Conservation (phyloP, 1,140 invertebrate genomes). For the Drosophila lini region DNA sequence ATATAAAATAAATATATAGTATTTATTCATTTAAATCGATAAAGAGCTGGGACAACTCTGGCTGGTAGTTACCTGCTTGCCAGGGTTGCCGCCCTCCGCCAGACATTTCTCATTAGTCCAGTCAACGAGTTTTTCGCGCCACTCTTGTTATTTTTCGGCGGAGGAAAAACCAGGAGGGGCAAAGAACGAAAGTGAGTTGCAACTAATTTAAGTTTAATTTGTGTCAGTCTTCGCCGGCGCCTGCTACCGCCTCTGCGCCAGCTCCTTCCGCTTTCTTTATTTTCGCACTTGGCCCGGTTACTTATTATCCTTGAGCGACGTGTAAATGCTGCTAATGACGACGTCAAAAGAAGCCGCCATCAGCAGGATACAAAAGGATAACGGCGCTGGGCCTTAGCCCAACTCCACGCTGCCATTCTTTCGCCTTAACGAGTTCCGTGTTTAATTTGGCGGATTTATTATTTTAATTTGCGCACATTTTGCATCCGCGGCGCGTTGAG, state of each 20-base stretch:
- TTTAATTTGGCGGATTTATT: slow-evolving; percentile 79
- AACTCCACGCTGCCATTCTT: background rate
- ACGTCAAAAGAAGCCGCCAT: slow-evolving; percentile 61
- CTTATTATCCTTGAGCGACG: slow-evolving; percentile 76
- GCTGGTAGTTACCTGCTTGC: no score
- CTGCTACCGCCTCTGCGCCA: background rate
- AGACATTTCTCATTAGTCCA: slow-evolving; percentile 47
- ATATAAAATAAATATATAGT: background rate
- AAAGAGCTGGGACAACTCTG: background rate
- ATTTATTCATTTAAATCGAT: background rate
- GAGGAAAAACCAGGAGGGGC: background rate
- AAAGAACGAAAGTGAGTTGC: slow-evolving; percentile 61
- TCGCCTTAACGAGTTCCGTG: slow-evolving; percentile 69
- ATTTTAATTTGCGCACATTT: slow-evolving; percentile 80
- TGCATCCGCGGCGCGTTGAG: slow-evolving; percentile 22
- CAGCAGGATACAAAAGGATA: slow-evolving; percentile 54
- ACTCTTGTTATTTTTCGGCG: slow-evolving; percentile 13
- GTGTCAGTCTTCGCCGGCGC: slow-evolving; percentile 63
- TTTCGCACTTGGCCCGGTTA: slow-evolving; percentile 65
- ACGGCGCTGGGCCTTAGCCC: slow-evolving; percentile 9
- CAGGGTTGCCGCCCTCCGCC: slow-evolving; percentile 5
- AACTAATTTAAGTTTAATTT: slow-evolving; percentile 83
- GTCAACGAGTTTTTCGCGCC: slow-evolving; percentile 21
- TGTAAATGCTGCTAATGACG: slow-evolving; percentile 83
- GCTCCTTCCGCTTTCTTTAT: slow-evolving; percentile 38